Evolutionary conservation across 2,888 invertebrate species (phyloP).

Genomic region (Acanthococcus lagerstroemiae): DNA sequence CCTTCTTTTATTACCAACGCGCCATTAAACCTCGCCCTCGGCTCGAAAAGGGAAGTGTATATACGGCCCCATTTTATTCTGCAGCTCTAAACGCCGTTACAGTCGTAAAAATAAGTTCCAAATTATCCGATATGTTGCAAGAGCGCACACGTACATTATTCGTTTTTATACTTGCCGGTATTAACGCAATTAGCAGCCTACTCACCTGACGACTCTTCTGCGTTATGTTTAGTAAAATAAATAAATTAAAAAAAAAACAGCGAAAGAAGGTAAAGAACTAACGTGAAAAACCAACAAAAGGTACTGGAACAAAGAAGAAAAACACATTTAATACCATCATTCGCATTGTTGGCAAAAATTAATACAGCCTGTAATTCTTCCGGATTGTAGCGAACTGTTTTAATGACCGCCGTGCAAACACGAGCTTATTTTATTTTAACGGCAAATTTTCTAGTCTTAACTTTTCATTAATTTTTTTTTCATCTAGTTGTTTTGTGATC

Average conservation of each 20-base stretch:
- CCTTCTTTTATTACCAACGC: background rate
- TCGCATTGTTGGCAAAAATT: background rate
- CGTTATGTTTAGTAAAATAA: no score
- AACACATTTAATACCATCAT: background rate
- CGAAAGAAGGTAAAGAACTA: no score
- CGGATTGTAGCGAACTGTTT: background rate
- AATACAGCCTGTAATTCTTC: background rate
- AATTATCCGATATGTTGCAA: background rate
- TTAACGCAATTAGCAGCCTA: background rate
- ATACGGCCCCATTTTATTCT: background rate
- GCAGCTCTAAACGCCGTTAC: background rate
- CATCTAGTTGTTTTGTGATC: no score
- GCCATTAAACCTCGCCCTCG: background rate
- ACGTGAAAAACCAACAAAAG: background rate
- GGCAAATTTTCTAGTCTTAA: no score
- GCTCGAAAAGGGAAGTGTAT: background rate
- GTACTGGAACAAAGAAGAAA: background rate
- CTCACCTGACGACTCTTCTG: background rate
- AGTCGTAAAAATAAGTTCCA: background rate
- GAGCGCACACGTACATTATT: background rate
- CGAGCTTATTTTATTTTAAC: no score
- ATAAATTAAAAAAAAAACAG: no score
- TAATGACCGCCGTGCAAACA: background rate
- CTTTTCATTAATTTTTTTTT: no score
- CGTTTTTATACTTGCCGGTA: background rate